phyloP scores from a whole-genome alignment of 2,888 invertebrate species.

The Drosophila mettleri region DNA sequence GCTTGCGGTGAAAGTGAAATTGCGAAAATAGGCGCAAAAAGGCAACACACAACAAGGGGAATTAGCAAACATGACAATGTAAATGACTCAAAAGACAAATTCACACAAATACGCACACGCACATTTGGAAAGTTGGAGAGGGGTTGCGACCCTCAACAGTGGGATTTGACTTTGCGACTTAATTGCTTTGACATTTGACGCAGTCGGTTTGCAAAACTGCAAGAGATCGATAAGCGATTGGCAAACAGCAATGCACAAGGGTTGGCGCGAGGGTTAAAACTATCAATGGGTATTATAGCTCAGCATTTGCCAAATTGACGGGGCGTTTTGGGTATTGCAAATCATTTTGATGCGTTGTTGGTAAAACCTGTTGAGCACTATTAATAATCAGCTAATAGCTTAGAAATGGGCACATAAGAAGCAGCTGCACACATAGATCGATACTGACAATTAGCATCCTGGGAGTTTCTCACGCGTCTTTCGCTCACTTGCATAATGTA shows the following conservation, averaged over 20 bases:
- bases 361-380: conserved; percentile 60
- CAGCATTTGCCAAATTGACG: conserved; percentile 52
- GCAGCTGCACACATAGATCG: conserved; percentile 42
- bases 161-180: conserved; percentile 68
- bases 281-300: conserved; percentile 18
- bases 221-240: conserved; percentile 68
- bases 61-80: conserved; percentile 80
- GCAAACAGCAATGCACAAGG: conserved; percentile 39
- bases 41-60: conserved; percentile 64
- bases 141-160: conserved; percentile 49
- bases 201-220: conserved; percentile 67
- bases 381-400: conserved; percentile 24
- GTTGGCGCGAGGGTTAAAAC: conserved; percentile 30
- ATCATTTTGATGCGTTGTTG: conserved; percentile 11
- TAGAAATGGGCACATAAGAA: background rate
- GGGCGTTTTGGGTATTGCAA: conserved; percentile 48
- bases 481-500: conserved; percentile 69
- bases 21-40: conserved; percentile 62
- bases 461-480: conserved; percentile 71
- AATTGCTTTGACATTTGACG: conserved; percentile 80
- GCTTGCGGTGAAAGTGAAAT: conserved; percentile 71
- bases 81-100: conserved; percentile 59
- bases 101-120: conserved; percentile 14
- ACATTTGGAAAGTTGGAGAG: conserved; percentile 11
- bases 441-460: conserved; percentile 33